These are phyloP conservation scores for Chesias legatella DNA, from an alignment of 2,888 invertebrate genomes.

Conservation along the genomic window DNA sequence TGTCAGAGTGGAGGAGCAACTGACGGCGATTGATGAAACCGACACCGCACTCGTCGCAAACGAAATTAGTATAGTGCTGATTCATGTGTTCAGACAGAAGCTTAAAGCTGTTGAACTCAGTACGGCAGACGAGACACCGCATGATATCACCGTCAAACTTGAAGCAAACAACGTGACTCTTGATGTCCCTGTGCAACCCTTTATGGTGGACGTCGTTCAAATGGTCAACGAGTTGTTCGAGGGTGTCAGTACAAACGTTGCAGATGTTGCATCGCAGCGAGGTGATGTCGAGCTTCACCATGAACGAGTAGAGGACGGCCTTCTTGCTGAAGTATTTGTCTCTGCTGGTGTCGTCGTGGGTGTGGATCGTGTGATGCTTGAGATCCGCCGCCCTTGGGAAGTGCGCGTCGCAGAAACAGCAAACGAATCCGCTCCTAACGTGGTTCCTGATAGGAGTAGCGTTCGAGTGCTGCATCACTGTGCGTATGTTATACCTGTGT, in stretches of 20 bases:
- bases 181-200: conserved; percentile 35
- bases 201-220: conserved; percentile 32
- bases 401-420: conserved; percentile 32
- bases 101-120: conserved; percentile 48
- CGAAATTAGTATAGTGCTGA: conserved; percentile 54
- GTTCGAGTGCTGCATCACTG: conserved; percentile 39
- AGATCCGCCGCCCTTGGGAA: conserved; percentile 32
- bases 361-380: conserved; percentile 27
- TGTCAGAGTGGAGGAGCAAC: conserved; percentile 47
- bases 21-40: conserved; percentile 55
- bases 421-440: conserved; percentile 32
- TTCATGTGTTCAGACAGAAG: conserved; percentile 62
- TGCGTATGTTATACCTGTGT: conserved; percentile 15
- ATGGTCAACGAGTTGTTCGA: conserved; percentile 34
- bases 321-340: conserved; percentile 17
- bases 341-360: conserved; percentile 19
- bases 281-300: conserved; percentile 48
- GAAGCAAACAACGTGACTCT: conserved; percentile 53
- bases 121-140: conserved; percentile 46
- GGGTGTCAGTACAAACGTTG: conserved; percentile 17
- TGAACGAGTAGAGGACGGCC: conserved; percentile 35
- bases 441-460: conserved; percentile 38
- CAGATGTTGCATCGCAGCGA: conserved; percentile 41
- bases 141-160: conserved; percentile 50
- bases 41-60: conserved; percentile 54